These are phyloP conservation scores for Mormyrops boulengeri DNA, from an alignment of 2,797 vertebrate genomes.

Conservation along the genomic window DNA sequence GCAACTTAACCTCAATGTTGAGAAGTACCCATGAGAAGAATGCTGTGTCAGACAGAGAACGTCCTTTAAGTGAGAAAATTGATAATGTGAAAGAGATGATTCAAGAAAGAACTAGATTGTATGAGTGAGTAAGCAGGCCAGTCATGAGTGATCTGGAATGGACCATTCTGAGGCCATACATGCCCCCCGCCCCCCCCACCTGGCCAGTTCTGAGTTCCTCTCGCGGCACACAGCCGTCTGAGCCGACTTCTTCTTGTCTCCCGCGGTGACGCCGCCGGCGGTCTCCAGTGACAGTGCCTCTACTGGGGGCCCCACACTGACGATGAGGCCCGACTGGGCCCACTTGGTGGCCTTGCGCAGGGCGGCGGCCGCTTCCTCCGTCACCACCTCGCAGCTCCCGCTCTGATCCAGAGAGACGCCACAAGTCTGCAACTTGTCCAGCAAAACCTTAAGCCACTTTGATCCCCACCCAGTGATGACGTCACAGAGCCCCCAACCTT, in stretches of 20 bases:
- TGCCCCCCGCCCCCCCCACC: constrained; percentile 50
- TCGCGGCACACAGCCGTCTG: constrained; percentile 91
- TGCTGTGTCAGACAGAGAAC: not conserved
- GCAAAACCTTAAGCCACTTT: not conserved
- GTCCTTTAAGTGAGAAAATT: not conserved
- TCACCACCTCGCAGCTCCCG: constrained; percentile 92
- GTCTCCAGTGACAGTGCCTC: constrained; percentile 73
- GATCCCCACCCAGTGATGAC: not conserved
- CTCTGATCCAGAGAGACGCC: constrained; percentile 55
- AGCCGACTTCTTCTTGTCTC: constrained; percentile 95
- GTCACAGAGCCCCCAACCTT: constrained; percentile 63
- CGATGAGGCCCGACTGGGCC: constrained; percentile 96
- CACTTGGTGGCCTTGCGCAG: constrained; percentile 94
- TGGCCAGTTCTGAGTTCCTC: constrained; percentile 88
- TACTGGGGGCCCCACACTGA: constrained; percentile 88
- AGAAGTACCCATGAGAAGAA: not conserved
- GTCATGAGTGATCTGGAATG: not conserved
- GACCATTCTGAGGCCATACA: not conserved
- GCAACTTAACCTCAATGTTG: not conserved
- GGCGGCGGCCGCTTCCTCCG: constrained; percentile 86
- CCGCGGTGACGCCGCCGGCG: constrained; percentile 75
- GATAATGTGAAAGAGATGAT: not conserved
- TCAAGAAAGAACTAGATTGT: not conserved
- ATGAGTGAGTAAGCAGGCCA: not conserved
- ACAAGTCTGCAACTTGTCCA: not conserved